Base-by-base conservation (phyloP, 2,888 invertebrate species). In the Acrocera orbiculus region DNA sequence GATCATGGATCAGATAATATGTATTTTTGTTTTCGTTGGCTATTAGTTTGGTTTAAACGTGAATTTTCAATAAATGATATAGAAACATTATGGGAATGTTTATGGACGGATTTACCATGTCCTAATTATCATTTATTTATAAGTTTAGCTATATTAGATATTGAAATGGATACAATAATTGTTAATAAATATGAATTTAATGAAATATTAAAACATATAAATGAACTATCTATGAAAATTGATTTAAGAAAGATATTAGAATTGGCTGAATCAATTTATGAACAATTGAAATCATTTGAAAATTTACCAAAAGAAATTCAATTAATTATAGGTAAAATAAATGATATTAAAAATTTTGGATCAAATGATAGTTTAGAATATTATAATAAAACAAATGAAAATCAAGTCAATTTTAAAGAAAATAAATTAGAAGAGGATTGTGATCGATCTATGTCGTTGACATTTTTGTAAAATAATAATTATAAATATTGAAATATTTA, bases 1-100 rank as follows among this genome's bases (percentile, higher is more conserved):
- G 46, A 47, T 2, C 51, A 56, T 25, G 57, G 54, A 11, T 69
- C 70, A 0, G 87, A 83, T 5, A 95, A 96, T 56, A 89, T 98
- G 86, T 96, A 90, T 61, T 98, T 98, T 63, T 93, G 93, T 58
- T 98, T 98, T 64, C 81, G 96, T 8, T 98, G 96, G 95, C 69
- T 96, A 17, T 67, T 98, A 9, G 90, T 95, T 7, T 73, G 87
- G 61, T 96, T 93, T 57, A 98, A 96, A 58, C 63, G 96, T 42
- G 96, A 98, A 63, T 85, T 96, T 53, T 73, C 73, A 15, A 78
- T 83, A 40, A 65, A 71, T 5, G 87, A 93, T 53, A 78, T 89
- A 32, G 77, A 89, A 70, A 73, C 78, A 52, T 61, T 96, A 40
- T 96, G 95, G 95, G 95, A 96, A 65, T 83, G 90, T 16, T 56